Evolutionary conservation across 2,113 vertebrate species (phyloP).

Genomic region (Phaetusa simplex): DNA sequence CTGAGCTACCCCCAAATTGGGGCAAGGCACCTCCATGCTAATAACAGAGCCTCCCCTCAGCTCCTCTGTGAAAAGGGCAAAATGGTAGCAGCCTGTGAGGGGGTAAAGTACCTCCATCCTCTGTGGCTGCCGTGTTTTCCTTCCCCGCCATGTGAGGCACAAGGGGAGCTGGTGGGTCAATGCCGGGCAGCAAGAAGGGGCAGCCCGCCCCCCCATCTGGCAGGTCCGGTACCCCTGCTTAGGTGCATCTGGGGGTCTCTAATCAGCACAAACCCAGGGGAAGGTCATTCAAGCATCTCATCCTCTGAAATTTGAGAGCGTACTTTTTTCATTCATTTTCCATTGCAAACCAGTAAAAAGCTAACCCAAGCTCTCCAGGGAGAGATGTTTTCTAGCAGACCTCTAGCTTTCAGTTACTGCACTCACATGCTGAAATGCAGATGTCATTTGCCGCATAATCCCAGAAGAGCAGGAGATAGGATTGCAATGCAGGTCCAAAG

Average conservation of each 20-base stretch:
- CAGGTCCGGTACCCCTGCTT: background rate
- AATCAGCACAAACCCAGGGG: background rate
- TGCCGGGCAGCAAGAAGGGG: background rate
- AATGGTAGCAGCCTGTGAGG: background rate
- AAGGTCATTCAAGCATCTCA: background rate
- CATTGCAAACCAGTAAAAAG: background rate
- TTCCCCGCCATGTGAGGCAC: accelerated
- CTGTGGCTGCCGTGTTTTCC: accelerated
- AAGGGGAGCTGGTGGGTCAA: background rate
- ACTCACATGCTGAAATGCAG: accelerated
- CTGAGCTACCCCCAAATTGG: background rate
- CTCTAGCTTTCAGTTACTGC: background rate
- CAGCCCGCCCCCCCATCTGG: background rate
- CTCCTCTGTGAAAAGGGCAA: background rate
- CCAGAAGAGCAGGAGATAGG: background rate
- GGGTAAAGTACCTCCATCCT: background rate
- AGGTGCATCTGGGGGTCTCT: background rate
- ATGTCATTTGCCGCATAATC: background rate
- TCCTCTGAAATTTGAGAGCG: background rate
- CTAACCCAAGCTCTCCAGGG: background rate
- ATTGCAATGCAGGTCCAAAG: background rate
- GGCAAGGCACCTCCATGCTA: background rate
- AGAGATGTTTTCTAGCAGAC: background rate
- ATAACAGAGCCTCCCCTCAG: background rate
- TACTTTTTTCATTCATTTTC: background rate